Base-by-base conservation (phyloP, 2,888 invertebrate genomes). In the Nezara viridula region DNA sequence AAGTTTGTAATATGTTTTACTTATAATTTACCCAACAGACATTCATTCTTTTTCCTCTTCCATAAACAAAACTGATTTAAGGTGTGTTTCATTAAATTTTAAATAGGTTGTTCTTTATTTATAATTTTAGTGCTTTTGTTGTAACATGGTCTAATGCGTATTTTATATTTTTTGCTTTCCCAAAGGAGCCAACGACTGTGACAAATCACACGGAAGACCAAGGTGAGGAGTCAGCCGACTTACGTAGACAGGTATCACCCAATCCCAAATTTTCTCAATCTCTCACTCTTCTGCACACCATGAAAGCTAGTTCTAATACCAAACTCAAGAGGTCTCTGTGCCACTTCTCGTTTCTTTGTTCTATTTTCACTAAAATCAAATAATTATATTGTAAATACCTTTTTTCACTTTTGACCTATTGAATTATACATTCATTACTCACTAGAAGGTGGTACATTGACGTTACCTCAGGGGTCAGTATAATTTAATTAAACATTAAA, bases 241-340 rank as follows among this genome's bases (percentile, higher is more conserved):
- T 91, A 90, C 91, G 91, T 90, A 90, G 91, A 90, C 91, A 91
- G 91, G 91, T 91, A 91, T 90, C 91, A 86, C 81, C 81, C 81
- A 44, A 81, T 81, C 81, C 81, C 81, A 81, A 47, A 81, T 88
- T 55, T 44, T 55, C 44, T 60, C 60, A 60, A 60, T 60, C 60
- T 60, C 60, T 55, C 86, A n/a, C 60, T 60, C 55, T 44, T 44
- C 81, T 44, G 81, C 81, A 81, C 81, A 81, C n/a, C 81, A 81
- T 88, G 37, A 86, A 86, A 86, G 12, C 40, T 86, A 88, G 49
- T 73, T 88, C 88, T 85, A n/a, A 81, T 81, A 47, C 0, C 40
- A 40, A 47, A 44, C 81, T 81, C 44, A n/a, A 81, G 81, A 81
- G 44, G 81, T 81, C 85, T 89, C 86, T 85, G 37, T 81, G 21